Percentiles rank a stretch among this genome's conserved stretches.
Evolutionary conservation across 2,888 invertebrate species (phyloP).

Genomic region (Himalopsyche tibetana): DNA sequence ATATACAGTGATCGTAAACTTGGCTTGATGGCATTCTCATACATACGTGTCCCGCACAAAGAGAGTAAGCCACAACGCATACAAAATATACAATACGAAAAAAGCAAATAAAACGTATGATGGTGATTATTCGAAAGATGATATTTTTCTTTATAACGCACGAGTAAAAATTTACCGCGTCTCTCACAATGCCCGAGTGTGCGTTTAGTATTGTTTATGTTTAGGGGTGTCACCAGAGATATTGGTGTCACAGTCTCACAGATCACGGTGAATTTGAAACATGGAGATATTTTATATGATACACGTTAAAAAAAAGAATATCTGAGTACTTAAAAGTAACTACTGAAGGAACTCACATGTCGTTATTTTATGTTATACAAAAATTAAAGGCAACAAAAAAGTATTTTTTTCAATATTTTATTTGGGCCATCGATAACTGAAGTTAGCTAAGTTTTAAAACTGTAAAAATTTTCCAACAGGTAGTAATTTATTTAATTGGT

Average conservation of each 20-base stretch:
- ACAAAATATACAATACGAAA: constrained; percentile 52
- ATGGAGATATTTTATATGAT: too few species aligned
- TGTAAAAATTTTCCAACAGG: too few species aligned
- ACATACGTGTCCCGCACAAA: constrained; percentile 65
- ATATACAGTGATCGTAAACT: constrained; percentile 65
- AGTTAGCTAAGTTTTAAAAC: too few species aligned
- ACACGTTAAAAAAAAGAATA: too few species aligned
- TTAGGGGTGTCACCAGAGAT: constrained; percentile 34
- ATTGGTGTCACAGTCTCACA: constrained; percentile 4
- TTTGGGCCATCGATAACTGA: too few species aligned
- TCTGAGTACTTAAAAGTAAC: too few species aligned
- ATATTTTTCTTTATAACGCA: constrained; percentile 54
- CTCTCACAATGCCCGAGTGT: constrained; percentile 32
- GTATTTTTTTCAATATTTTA: too few species aligned
- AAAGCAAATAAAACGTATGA: constrained; percentile 61
- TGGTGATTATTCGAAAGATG: constrained; percentile 64
- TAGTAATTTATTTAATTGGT: too few species aligned
- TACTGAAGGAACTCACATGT: too few species aligned
- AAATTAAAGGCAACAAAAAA: too few species aligned
- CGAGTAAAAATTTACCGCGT: constrained; percentile 29
- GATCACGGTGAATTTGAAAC: not conserved
- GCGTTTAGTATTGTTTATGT: constrained; percentile 37
- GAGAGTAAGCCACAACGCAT: constrained; percentile 58
- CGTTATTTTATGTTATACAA: too few species aligned
- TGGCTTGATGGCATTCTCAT: constrained; percentile 61